Conservation (phyloP, 2,797 vertebrate species). For the Pseudocheirus occidentalis region DNA sequence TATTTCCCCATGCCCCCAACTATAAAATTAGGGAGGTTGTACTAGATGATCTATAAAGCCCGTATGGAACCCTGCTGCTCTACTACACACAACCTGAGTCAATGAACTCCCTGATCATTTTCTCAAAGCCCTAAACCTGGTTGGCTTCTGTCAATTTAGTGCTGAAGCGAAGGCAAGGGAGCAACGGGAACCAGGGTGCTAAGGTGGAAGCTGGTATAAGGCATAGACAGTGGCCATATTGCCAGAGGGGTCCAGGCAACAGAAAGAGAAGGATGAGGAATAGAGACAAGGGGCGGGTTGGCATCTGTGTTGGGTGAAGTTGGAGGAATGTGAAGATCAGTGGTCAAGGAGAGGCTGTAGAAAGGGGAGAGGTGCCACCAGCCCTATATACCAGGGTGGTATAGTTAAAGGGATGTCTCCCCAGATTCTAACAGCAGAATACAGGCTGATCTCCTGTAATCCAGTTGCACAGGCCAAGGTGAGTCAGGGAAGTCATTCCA, state of each 20-base stretch:
- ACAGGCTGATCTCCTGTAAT: background rate
- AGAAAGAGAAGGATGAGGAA: background rate
- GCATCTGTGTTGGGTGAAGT: background rate
- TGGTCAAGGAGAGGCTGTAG: background rate
- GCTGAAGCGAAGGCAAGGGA: background rate
- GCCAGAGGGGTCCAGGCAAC: background rate
- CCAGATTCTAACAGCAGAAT: background rate
- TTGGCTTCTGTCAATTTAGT: background rate
- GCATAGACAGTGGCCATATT: background rate
- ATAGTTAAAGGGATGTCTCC: background rate
- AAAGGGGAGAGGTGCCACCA: background rate
- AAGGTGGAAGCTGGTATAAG: background rate
- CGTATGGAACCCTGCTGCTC: background rate
- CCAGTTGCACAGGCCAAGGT: conserved; percentile 39
- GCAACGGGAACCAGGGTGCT: background rate
- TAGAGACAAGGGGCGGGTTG: background rate
- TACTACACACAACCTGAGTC: background rate
- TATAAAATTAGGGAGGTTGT: background rate
- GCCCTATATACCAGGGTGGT: background rate
- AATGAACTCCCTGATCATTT: background rate
- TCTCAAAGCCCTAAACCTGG: background rate
- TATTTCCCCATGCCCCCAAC: background rate
- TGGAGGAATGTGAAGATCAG: background rate
- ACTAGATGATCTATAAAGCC: background rate
- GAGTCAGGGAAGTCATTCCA: conserved; percentile 52